Evolutionary conservation across 1,140 invertebrate genomes (phyloP), one percentile per base, ranked within the genome.

Genomic region (Drosophila malerkotliana): DNA sequence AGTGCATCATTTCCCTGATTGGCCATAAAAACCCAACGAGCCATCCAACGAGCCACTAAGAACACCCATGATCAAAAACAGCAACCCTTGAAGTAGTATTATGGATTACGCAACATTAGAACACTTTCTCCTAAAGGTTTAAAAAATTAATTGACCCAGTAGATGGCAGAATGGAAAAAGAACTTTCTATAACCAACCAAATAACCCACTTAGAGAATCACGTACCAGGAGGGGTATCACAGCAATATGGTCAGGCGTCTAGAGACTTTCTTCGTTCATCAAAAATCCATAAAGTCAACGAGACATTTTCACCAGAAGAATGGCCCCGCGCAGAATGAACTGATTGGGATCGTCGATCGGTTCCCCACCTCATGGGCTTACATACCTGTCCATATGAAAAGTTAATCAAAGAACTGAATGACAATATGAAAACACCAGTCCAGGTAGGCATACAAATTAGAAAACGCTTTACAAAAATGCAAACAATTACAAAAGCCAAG

Each of bases 181-280:
- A 62, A 78, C 75, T 83, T 83, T 82, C 79, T 77, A 59, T 74
- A 76, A 56, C 55, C 14, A 14, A 1, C 3, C 52, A 55, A 77
- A 75, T 81, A 87, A 81, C 82, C 77, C 63, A 84, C 73, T 85
- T 80, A 77, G 69, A 81, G 69, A 47, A 57, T 63, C 72, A 82
- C 79, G 74, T 73, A 61, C 41, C 14, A 47, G 30, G n/a, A n/a
- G 12, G 3, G 62, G 54, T 49, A 51, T 45, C 58, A 57, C 45
- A 54, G 64, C 60, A 69, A 72, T 79, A 84, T 84, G 81, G 72
- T 84, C 80, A 83, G 71, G 71, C 68, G 67, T 62, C 57, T 58
- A 59, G 28, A 28, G 61, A 72, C 81, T 83, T 79, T 83, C 72
- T 84, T 85, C 48, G 62, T 77, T 85, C 59, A 81, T 85, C 72